Percentiles rank a stretch among this genome's conserved stretches.
phyloP scores from a whole-genome alignment of 1,140 invertebrate genomes.

The Lordiphosa mommai region DNA sequence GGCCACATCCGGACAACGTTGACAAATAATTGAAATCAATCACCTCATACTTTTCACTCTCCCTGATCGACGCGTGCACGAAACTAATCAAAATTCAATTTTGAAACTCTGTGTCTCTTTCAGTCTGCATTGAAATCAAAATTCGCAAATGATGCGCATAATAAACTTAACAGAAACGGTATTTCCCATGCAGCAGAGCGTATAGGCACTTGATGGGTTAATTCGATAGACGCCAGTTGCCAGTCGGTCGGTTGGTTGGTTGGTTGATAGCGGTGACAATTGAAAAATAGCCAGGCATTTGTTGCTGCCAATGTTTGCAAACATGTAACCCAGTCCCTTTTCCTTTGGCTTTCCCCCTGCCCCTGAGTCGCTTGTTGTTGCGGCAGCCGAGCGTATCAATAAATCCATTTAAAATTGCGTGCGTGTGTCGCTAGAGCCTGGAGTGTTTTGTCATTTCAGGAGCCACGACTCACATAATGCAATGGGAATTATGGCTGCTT shows the following conservation, averaged over 20 bases:
- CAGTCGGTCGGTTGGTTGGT: constrained; percentile 32
- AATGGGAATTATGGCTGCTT: constrained; percentile 75
- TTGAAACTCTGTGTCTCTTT: constrained; percentile 9
- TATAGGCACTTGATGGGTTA: constrained; percentile 33
- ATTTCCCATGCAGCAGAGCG: constrained; percentile 54
- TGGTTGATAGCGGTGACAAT: constrained; percentile 59
- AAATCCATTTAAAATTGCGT: constrained; percentile 78
- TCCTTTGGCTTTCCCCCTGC: too few relatives aligned
- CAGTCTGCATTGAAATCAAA: constrained; percentile 65
- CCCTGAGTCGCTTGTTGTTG: constrained; percentile 30
- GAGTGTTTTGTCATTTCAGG: constrained; percentile 23
- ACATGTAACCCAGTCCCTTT: constrained; percentile 50
- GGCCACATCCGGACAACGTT: constrained; percentile 21
- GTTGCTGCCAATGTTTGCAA: constrained; percentile 71
- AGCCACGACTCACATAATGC: constrained; percentile 47
- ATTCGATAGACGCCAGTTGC: constrained; percentile 15
- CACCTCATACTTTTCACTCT: constrained; percentile 2
- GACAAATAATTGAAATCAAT: constrained; percentile 75
- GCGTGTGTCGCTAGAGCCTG: constrained; percentile 37
- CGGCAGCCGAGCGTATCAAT: constrained; percentile 67
- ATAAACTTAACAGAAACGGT: constrained; percentile 43
- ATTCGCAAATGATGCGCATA: constrained; percentile 78
- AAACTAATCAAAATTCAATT: constrained; percentile 75
- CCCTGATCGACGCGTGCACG: constrained; percentile 22
- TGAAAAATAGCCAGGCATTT: constrained; percentile 72